Evolutionary conservation across 2,113 vertebrate species (phyloP).

Genomic region (Rhipidura dahli): DNA sequence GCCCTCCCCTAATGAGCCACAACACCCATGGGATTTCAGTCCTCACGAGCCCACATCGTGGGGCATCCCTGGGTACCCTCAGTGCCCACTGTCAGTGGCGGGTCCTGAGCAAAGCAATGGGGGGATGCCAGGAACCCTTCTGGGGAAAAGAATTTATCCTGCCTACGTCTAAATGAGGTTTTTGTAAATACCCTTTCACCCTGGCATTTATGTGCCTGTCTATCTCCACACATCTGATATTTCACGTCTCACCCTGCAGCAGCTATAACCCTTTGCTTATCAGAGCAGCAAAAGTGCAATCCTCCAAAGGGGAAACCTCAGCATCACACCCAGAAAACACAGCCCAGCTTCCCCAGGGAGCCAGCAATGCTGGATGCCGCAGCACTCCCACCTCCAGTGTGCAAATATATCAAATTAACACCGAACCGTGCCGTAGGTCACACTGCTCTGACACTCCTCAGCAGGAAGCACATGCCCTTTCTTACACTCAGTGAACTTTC

Average conservation of each 20-base stretch:
- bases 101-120: background rate
- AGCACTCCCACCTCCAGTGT: background rate
- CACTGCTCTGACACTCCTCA: background rate
- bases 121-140: background rate
- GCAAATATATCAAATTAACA: background rate
- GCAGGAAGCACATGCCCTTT: background rate
- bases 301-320: background rate
- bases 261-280: background rate
- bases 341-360: background rate
- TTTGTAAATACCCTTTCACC: background rate
- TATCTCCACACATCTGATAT: accelerated
- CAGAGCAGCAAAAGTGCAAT: background rate
- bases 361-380: background rate
- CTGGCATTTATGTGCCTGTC: background rate
- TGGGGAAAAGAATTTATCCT: background rate
- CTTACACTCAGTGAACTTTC: background rate
- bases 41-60: accelerated
- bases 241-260: background rate
- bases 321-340: accelerated
- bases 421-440: accelerated
- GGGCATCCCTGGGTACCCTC: background rate
- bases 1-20: accelerated
- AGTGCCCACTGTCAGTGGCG: accelerated
- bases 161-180: accelerated
- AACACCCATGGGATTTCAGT: accelerated